Evolutionary conservation across 2,888 invertebrate genomes (phyloP), one percentile per base, ranked within the genome.

Genomic region (Lepas anatifera): DNA sequence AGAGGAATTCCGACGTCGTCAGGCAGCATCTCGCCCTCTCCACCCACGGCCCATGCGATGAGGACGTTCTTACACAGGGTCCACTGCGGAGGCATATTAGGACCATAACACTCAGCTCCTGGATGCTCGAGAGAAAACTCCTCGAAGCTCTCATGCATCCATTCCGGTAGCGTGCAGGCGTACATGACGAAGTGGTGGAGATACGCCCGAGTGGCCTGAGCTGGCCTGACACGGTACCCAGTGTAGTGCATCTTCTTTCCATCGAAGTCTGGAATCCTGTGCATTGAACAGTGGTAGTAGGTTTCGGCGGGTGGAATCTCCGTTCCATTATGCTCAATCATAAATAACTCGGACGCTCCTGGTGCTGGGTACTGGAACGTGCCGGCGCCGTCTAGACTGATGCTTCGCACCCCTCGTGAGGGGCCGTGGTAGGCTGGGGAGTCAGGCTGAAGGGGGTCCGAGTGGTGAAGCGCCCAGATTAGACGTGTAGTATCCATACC

Each of bases 1-100:
- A 52, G 52, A 11, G 52, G 52, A 13, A 52, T 52, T 8, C 52
- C 52, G 16, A 52, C 52, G 35, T 58, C 32, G 22, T 35, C 35
- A 1, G 50, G 35, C 22, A 41, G 39, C 50, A 69, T 39, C 27
- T 70, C 27, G 63, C 70, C 70, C 18, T 68, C 68, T 37, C 27
- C 39, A 11, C 70, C 70, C 1, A 70, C 29, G 1, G 68, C 70
- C 70, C 70, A 70, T 16, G 35, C 70, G 27, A 68, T 37, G 16
- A 68, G 1, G 10, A 63, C 43, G 4, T 25, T 6, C 27, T 29
- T 4, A 18, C 70, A 70, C 35, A 63, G 37, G 13, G 43, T 1
- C 68, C 68, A 70, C 16, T 63, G 63, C 2, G 18, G 22, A 6
- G 70, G 70, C 70, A 70, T 70, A 37, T 70, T 70, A 32, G 50